Conservation (phyloP, 2,888 invertebrate genomes). For the Thymelicus lineola region DNA sequence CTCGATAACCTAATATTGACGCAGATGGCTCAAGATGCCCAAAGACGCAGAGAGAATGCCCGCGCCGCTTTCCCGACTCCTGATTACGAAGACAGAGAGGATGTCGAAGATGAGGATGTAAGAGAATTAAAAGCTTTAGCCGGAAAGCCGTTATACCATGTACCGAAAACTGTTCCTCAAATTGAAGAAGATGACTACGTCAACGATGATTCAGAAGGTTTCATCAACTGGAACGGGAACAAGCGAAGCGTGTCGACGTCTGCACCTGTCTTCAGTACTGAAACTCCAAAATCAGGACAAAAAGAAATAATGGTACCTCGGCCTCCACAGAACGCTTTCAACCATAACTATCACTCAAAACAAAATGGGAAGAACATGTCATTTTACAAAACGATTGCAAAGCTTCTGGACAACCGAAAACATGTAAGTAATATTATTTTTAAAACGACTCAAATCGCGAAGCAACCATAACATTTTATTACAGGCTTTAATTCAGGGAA, state of each 20-base stretch:
- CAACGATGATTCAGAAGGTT: slow-evolving; percentile 73
- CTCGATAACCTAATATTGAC: slow-evolving; percentile 88
- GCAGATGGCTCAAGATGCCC: slow-evolving; percentile 87
- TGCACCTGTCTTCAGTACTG: slow-evolving; percentile 60
- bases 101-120: slow-evolving; percentile 87
- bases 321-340: slow-evolving; percentile 77
- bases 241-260: slow-evolving; percentile 75
- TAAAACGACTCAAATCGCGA: slow-evolving; percentile 39
- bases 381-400: slow-evolving; percentile 81
- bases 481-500: slow-evolving; percentile 44
- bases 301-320: slow-evolving; percentile 87
- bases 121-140: slow-evolving; percentile 87
- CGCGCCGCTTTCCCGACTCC: slow-evolving; percentile 73
- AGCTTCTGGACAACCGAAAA: slow-evolving; percentile 75
- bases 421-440: slow-evolving; percentile 76
- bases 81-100: slow-evolving; percentile 68
- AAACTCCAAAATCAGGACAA: slow-evolving; percentile 74
- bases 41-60: slow-evolving; percentile 76
- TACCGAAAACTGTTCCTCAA: slow-evolving; percentile 74
- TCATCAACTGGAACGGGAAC: slow-evolving; percentile 81
- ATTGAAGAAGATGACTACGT: slow-evolving; percentile 75
- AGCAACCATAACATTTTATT: slow-evolving; percentile 43
- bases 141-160: slow-evolving; percentile 79
- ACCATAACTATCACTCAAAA: slow-evolving; percentile 61
- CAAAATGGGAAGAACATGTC: slow-evolving; percentile 63